Percentiles rank a stretch among this genome's conserved stretches.
These are phyloP conservation scores for Xanthia icteritia DNA, from an alignment of 2,888 invertebrate species.

Conservation along the genomic window DNA sequence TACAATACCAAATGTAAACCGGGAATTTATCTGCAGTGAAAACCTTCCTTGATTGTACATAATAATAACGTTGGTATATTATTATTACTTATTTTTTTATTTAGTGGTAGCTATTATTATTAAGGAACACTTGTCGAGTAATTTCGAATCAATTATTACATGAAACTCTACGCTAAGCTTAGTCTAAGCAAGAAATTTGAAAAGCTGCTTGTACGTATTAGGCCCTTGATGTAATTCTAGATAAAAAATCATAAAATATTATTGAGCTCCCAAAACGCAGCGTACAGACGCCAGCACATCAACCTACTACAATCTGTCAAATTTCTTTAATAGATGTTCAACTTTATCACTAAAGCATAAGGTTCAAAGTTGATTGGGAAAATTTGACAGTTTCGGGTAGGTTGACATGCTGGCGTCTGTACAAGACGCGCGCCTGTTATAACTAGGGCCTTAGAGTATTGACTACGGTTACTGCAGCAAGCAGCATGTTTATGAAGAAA, in stretches of 20 bases:
- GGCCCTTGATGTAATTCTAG: no score
- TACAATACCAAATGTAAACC: conserved; percentile 3
- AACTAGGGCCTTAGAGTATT: neutral
- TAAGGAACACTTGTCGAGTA: conserved; percentile 9
- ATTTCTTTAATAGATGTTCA: no score
- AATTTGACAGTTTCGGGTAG: no score
- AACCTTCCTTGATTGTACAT: neutral
- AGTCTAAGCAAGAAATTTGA: neutral
- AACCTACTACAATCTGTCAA: no score
- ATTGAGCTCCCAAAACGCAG: no score
- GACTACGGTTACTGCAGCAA: neutral
- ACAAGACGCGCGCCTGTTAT: no score
- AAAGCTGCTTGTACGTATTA: neutral
- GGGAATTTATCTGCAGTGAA: neutral
- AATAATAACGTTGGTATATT: conserved; percentile 19
- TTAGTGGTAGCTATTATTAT: conserved; percentile 36
- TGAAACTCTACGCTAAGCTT: conserved; percentile 1
- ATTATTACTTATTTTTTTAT: neutral
- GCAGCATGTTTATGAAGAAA: conserved; percentile 15
- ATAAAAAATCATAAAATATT: no score
- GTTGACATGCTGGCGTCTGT: no score
- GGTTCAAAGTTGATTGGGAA: no score
- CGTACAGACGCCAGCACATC: no score
- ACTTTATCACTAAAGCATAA: no score
- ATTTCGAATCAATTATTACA: conserved; percentile 5